Evolutionary conservation across 2,113 vertebrate species (phyloP).

Genomic region (Orthonyx spaldingii): DNA sequence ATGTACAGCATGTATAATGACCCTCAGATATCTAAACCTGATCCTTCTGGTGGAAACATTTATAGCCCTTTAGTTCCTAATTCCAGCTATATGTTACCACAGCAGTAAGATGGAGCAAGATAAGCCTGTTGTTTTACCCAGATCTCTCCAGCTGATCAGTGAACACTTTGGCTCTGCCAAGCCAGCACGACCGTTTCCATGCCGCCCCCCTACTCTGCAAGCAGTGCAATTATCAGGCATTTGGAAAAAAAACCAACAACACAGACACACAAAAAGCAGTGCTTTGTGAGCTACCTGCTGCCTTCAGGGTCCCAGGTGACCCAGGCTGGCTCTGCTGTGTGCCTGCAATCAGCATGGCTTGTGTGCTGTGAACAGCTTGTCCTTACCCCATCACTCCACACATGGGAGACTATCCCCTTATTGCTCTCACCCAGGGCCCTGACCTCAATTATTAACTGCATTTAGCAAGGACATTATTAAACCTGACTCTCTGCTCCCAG

Average conservation of each 20-base stretch:
- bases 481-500: constrained; percentile 76
- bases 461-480: constrained; percentile 76
- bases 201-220: neutral
- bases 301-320: neutral
- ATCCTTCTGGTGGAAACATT: neutral
- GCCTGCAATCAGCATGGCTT: neutral
- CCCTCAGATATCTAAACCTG: neutral
- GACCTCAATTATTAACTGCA: constrained; percentile 79
- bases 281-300: neutral
- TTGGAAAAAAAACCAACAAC: neutral
- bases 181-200: neutral
- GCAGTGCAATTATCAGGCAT: neutral
- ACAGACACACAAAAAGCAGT: neutral
- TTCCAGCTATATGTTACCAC: neutral
- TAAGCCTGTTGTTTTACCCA: neutral
- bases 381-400: constrained; percentile 54
- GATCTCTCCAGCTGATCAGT: neutral
- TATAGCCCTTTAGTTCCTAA: neutral
- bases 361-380: neutral
- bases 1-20: neutral
- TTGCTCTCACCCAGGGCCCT: constrained; percentile 66
- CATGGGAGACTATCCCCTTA: constrained; percentile 64
- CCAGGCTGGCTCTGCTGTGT: neutral
- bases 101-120: neutral
- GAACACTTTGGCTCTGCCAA: neutral